A percentile compares a stretch with the other conserved stretches of the same genome.
These are phyloP conservation scores for Tribolium freemani DNA, from an alignment of 2,888 invertebrate genomes.

Conservation along the genomic window DNA sequence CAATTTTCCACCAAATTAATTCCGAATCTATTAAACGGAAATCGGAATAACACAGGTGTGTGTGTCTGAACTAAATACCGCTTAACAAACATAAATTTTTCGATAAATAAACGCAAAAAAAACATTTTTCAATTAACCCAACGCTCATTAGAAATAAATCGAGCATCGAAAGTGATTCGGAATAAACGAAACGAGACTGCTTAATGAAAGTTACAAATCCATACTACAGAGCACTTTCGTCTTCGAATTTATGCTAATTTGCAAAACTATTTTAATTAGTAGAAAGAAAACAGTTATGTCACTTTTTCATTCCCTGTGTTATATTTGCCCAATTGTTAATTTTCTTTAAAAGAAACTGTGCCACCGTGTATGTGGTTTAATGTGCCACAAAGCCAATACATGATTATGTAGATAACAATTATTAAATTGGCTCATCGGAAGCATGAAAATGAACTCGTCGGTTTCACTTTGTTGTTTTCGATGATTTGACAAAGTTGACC, in stretches of 20 bases:
- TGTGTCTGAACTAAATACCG: constrained; percentile 6
- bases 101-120: not conserved
- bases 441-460: too few relatives aligned
- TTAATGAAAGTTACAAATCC: constrained; percentile 35
- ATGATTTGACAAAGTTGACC: too few relatives aligned
- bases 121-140: not conserved
- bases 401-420: too few relatives aligned
- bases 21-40: constrained; percentile 11
- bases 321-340: too few relatives aligned
- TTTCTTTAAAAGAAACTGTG: too few relatives aligned
- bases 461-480: too few relatives aligned
- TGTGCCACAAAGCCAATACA: too few relatives aligned
- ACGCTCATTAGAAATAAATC: not conserved
- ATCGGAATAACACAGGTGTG: not conserved
- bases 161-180: not conserved
- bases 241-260: constrained; percentile 21
- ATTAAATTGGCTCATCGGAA: too few relatives aligned
- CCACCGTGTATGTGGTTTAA: too few relatives aligned
- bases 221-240: constrained; percentile 37
- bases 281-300: not conserved
- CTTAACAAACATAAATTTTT: not conserved
- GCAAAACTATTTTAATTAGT: not conserved
- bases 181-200: constrained; percentile 2
- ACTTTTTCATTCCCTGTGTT: not conserved
- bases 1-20: constrained; percentile 19